Conservation (phyloP, 2,113 vertebrate genomes). For the Amblyopsis rosae region DNA sequence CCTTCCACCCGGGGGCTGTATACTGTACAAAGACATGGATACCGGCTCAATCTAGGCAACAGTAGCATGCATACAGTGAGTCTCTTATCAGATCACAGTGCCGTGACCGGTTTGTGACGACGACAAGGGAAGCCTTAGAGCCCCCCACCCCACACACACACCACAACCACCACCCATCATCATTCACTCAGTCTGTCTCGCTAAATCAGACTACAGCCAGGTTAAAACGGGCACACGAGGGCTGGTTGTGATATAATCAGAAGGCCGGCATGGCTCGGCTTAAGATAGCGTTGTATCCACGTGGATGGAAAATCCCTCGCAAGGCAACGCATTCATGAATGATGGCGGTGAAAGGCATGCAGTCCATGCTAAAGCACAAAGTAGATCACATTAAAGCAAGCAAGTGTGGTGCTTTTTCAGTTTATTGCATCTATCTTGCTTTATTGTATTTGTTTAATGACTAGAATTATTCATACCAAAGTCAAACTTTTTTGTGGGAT, state of each 20-base stretch:
- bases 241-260: slow-evolving; percentile 62
- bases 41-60: slow-evolving; percentile 49
- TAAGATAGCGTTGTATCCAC: slow-evolving; percentile 36
- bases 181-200: slow-evolving; percentile 44
- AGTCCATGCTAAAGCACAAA: slow-evolving; percentile 23
- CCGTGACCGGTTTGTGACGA: slow-evolving; percentile 57
- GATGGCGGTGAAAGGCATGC: slow-evolving; percentile 59
- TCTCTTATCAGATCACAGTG: slow-evolving; percentile 66
- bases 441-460: neutral
- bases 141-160: slow-evolving; percentile 47
- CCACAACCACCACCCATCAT: slow-evolving; percentile 9
- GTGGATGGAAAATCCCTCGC: slow-evolving; percentile 41
- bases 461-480: neutral
- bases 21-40: slow-evolving; percentile 25
- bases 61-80: slow-evolving; percentile 53
- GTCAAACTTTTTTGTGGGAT: neutral
- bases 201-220: slow-evolving; percentile 41
- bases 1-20: slow-evolving; percentile 3
- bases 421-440: neutral
- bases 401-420: neutral
- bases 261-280: slow-evolving; percentile 48
- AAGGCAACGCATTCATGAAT: slow-evolving; percentile 20
- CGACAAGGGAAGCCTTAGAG: slow-evolving; percentile 61
- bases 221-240: slow-evolving; percentile 60
- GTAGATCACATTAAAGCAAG: slow-evolving; percentile 4